Percentiles rank a stretch among this genome's conserved stretches.
phyloP scores from a whole-genome alignment of 2,888 invertebrate species.

The Phyllotreta striolata region DNA sequence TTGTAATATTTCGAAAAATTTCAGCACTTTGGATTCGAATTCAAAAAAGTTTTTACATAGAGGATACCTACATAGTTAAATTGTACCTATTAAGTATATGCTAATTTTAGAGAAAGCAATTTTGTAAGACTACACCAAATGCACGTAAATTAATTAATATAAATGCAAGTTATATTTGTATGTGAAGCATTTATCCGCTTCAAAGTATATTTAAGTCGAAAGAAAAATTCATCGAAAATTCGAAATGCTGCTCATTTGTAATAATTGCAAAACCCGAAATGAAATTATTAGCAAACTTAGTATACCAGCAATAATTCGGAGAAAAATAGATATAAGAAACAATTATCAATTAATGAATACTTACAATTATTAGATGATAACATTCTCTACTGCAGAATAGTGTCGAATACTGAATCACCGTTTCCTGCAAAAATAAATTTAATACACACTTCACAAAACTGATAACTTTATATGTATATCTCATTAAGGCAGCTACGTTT shows the following conservation, averaged over 20 bases:
- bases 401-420: no score
- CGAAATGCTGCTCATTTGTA: background rate
- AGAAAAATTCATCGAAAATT: background rate
- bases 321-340: no score
- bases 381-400: no score
- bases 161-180: slow-evolving; percentile 12
- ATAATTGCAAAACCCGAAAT: background rate
- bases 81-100: background rate
- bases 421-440: no score
- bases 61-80: background rate
- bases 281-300: no score
- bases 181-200: background rate
- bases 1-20: background rate
- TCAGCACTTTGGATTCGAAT: no score
- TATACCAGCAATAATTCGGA: no score
- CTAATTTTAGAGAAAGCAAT: background rate
- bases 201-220: background rate
- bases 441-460: background rate
- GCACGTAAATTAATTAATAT: slow-evolving; percentile 3
- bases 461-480: background rate
- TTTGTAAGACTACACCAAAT: background rate
- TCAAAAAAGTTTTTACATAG: no score
- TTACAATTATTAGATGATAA: no score
- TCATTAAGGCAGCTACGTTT: background rate
- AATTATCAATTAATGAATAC: no score